phyloP scores from a whole-genome alignment of 1,140 invertebrate species.

The Whitmania pigra region DNA sequence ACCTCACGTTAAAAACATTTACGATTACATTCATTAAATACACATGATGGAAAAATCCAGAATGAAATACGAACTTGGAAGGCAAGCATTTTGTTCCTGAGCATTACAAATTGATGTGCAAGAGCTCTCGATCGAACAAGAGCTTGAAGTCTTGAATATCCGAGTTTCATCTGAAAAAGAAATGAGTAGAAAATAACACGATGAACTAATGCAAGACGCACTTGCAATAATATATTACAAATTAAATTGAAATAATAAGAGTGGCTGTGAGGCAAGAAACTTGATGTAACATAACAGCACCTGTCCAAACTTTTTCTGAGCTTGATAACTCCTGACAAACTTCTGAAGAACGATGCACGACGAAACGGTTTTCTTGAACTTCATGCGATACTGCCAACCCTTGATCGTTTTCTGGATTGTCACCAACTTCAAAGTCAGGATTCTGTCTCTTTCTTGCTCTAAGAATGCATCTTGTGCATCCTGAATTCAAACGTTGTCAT shows the following conservation, averaged over 20 bases:
- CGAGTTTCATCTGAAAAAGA: conserved; percentile 60
- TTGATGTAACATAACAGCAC: background rate
- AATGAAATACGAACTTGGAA: conserved; percentile 37
- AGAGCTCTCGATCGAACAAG: conserved; percentile 79
- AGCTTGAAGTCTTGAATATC: conserved; percentile 86
- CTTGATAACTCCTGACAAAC: conserved; percentile 68
- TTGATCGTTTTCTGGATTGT: conserved; percentile 84
- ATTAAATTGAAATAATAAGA: no score
- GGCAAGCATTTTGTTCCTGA: conserved; percentile 77
- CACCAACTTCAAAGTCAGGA: conserved; percentile 81
- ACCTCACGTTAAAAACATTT: no score
- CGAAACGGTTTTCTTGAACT: conserved; percentile 53
- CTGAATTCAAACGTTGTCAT: conserved; percentile 28
- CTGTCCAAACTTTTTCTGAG: conserved; percentile 54
- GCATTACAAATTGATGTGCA: conserved; percentile 77
- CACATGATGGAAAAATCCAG: background rate
- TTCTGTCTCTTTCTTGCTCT: conserved; percentile 87
- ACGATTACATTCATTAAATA: no score
- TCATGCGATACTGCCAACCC: conserved; percentile 75
- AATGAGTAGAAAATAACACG: conserved; percentile 16
- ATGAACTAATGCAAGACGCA: background rate
- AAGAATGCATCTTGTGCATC: conserved; percentile 93
- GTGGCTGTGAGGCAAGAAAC: no score
- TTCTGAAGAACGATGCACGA: conserved; percentile 73
- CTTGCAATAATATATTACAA: background rate